Conservation (phyloP, 2,797 vertebrate species). For the Lates japonicus region DNA sequence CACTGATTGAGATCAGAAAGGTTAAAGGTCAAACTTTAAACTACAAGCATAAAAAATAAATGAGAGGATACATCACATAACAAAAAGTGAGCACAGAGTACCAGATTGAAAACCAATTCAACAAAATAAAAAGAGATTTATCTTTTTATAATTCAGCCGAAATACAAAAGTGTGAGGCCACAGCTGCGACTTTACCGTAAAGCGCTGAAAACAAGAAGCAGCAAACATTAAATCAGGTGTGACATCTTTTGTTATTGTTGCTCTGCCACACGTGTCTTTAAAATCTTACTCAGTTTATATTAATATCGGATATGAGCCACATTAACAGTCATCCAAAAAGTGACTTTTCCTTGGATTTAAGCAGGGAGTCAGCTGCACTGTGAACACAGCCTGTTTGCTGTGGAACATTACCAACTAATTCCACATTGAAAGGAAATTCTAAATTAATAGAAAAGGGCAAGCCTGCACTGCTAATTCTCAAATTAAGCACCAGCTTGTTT, state of each 20-base stretch:
- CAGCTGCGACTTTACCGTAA: slow-evolving; percentile 5
- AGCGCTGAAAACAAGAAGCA: slow-evolving; percentile 26
- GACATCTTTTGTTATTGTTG: slow-evolving; percentile 23
- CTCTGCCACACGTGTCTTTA: slow-evolving; percentile 20
- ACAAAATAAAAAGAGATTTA: too few species aligned
- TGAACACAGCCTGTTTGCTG: slow-evolving; percentile 31
- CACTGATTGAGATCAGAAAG: background rate
- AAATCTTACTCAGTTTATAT: slow-evolving; percentile 22
- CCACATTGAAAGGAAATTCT: slow-evolving; percentile 54
- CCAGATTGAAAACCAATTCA: too few species aligned
- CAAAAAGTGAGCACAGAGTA: background rate
- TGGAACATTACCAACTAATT: slow-evolving; percentile 48
- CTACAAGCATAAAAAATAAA: background rate
- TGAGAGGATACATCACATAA: background rate
- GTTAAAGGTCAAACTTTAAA: background rate
- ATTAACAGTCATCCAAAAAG: slow-evolving; percentile 35
- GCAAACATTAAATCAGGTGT: slow-evolving; percentile 19
- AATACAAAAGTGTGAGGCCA: background rate
- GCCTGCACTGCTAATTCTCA: slow-evolving; percentile 60
- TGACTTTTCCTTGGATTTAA: slow-evolving; percentile 1
- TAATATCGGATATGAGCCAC: slow-evolving; percentile 39
- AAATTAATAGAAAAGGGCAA: slow-evolving; percentile 51
- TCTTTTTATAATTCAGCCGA: background rate
- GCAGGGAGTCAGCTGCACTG: background rate
- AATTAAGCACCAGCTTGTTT: slow-evolving; percentile 64